A percentile compares a stretch with the other conserved stretches of the same genome.
phyloP scores from a whole-genome alignment of 2,888 invertebrate species.

The Hydrotaea diabolus region DNA sequence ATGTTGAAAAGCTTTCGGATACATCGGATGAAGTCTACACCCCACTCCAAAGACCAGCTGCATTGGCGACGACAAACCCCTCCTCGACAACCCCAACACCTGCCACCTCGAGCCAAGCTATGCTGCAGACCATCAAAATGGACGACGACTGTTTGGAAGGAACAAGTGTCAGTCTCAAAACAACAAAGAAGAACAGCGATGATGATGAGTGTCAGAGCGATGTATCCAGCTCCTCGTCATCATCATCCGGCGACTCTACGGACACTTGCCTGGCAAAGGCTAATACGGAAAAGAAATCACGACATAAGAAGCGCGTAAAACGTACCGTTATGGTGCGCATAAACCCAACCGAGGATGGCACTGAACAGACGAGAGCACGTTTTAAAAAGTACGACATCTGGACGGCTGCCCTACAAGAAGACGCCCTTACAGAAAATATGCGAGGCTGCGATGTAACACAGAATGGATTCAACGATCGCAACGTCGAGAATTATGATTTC shows the following conservation, averaged over 20 bases:
- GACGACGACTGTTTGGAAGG: constrained; percentile 52
- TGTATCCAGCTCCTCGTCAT: constrained; percentile 72
- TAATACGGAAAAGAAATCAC: constrained; percentile 43
- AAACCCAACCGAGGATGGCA: constrained; percentile 66
- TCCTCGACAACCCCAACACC: constrained; percentile 34
- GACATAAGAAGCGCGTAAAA: constrained; percentile 73
- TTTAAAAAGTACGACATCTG: constrained; percentile 90
- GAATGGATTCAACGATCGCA: constrained; percentile 83
- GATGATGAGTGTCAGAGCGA: constrained; percentile 75
- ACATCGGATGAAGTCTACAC: constrained; percentile 79
- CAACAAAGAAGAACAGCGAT: constrained; percentile 18
- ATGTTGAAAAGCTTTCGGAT: constrained; percentile 73
- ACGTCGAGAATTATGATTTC: constrained; percentile 90
- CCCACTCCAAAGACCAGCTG: constrained; percentile 77
- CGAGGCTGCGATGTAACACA: constrained; percentile 88
- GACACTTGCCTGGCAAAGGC: constrained; percentile 74
- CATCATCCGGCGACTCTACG: constrained; percentile 76
- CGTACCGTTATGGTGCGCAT: constrained; percentile 77
- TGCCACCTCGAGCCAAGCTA: background rate
- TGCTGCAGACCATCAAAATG: constrained; percentile 43
- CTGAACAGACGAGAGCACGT: constrained; percentile 78
- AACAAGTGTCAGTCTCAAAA: background rate
- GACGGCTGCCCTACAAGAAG: constrained; percentile 88
- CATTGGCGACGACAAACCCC: constrained; percentile 54
- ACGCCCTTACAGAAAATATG: constrained; percentile 89